A percentile compares a stretch with the other conserved stretches of the same genome.
Evolutionary conservation across 2,888 invertebrate species (phyloP).

Genomic region (Dynastes maya): DNA sequence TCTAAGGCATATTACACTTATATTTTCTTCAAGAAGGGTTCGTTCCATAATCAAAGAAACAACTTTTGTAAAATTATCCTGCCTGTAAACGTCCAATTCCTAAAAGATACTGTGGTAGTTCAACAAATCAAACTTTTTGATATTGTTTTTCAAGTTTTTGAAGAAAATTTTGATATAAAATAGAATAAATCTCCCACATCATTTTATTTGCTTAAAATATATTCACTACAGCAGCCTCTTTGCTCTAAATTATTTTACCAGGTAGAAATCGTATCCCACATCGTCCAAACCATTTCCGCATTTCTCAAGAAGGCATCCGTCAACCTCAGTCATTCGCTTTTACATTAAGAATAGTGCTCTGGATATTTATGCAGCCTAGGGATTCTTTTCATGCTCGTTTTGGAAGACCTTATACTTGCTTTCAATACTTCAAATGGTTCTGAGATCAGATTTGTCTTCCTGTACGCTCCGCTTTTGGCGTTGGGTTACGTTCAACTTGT

Average conservation of each 20-base stretch:
- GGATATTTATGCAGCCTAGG: neutral
- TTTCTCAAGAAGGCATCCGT: too few relatives aligned
- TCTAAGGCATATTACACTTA: too few relatives aligned
- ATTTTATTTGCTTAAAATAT: neutral
- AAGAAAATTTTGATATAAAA: neutral
- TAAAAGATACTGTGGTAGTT: too few relatives aligned
- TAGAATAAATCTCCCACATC: neutral
- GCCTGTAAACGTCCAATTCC: too few relatives aligned
- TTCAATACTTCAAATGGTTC: neutral
- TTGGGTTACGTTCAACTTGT: slow-evolving; percentile 1
- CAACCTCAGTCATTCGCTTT: too few relatives aligned
- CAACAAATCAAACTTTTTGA: neutral
- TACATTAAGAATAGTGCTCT: neutral
- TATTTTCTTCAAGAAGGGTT: too few relatives aligned
- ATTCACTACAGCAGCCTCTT: too few relatives aligned
- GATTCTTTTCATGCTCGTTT: neutral
- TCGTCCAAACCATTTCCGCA: too few relatives aligned
- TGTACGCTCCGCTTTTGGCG: neutral
- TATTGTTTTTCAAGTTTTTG: neutral
- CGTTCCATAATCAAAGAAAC: too few relatives aligned
- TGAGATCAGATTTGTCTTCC: slow-evolving; percentile 3
- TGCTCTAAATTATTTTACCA: too few relatives aligned
- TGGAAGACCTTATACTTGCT: neutral
- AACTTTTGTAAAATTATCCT: too few relatives aligned
- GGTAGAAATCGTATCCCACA: too few relatives aligned